Base-by-base conservation (phyloP, 2,797 vertebrate species). In the Simalia tracyae region DNA sequence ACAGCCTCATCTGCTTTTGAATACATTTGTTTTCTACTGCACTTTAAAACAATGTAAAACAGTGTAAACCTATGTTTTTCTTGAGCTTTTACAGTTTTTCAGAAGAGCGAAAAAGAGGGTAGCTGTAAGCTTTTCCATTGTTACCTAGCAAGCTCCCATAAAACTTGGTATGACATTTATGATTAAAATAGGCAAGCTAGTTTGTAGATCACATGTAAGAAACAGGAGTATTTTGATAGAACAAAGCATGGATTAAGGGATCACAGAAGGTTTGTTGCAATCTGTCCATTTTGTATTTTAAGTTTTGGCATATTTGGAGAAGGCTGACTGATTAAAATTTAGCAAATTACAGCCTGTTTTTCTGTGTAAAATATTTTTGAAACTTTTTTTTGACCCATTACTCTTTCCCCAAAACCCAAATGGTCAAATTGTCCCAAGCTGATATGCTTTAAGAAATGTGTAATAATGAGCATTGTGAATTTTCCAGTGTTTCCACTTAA, bases 191-290 rank as follows among this genome's bases (percentile, higher is more conserved):
- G 93, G 68, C 19, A 19, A 17, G 31, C 66, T 84, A 31, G 42
- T 28, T 84, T 46, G 22, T 63, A 89, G 28, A 15, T 64, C 22
- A 26, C 22, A 56, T 12, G 42, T 24, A 94, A 94, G 95, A 95
- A 96, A 96, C 91, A 92, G 91, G 90, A 31, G 84, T 94, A 93
- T 96, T 94, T 95, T 95, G 93, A 93, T 96, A 94, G 95, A 97
- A 92, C 94, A 92, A 92, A 92, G 91, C 92, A 88, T 96, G 90
- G 89, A 95, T 93, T 96, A 95, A 96, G 92, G 95, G n/a, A 86
- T 86, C 28, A 22, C 95, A 94, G 94, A 17, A 72, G 94, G 91
- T 92, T 97, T 95, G 95, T 93, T 94, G 92, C 89, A 92, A 14
- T 94, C 96, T 95, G 94, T 76, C 90, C 92, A 93, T 89, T 87